Percentiles rank a stretch among this genome's conserved stretches.
phyloP scores from a whole-genome alignment of 2,113 vertebrate species.

The Mionectes macconnelli region DNA sequence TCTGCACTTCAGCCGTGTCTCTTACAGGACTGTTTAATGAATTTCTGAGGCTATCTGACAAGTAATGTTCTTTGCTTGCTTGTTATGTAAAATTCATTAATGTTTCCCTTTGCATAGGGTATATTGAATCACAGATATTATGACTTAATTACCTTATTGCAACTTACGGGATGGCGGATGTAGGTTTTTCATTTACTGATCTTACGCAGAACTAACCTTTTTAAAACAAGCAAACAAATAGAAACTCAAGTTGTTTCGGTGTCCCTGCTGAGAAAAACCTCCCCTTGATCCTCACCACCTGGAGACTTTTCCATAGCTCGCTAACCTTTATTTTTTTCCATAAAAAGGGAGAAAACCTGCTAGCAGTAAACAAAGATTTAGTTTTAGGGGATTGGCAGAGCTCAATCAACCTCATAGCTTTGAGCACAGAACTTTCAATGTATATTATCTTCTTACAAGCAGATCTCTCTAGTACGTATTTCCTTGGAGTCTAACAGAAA shows the following conservation, averaged over 20 bases:
- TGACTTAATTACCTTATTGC: constrained; percentile 38
- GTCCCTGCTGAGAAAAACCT: neutral
- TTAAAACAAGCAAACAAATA: neutral
- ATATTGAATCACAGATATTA: constrained; percentile 32
- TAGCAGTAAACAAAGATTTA: neutral
- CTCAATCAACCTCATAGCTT: neutral
- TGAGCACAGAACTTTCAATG: neutral
- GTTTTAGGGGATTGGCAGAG: neutral
- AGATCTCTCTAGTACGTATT: neutral
- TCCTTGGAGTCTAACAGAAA: neutral
- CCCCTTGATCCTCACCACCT: neutral
- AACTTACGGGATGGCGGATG: neutral
- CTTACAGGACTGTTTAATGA: constrained; percentile 15
- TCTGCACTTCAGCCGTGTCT: neutral
- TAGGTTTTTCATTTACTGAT: neutral
- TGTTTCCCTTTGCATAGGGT: neutral
- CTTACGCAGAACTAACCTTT: neutral
- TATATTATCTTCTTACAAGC: neutral
- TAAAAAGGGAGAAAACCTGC: neutral
- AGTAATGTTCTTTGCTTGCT: constrained; percentile 35
- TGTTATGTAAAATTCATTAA: constrained; percentile 42
- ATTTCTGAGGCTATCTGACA: constrained; percentile 35
- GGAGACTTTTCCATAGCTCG: neutral
- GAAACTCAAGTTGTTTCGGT: neutral
- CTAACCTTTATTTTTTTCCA: neutral